Evolutionary conservation across 2,113 vertebrate genomes (phyloP), one percentile per base, ranked within the genome.

Genomic region (Loxodonta africana): DNA sequence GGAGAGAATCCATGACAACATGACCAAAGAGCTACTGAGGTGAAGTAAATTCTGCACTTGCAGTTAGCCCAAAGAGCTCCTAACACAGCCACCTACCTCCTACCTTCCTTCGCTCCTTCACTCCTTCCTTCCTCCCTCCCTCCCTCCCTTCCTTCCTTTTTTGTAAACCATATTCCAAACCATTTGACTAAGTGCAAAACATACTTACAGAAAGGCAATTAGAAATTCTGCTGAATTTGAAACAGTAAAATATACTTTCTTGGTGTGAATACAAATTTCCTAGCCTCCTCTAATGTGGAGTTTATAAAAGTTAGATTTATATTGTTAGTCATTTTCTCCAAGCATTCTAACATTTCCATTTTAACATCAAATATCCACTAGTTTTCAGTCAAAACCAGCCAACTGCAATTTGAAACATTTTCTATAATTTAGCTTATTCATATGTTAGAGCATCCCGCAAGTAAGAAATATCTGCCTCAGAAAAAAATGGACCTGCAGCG

Each of bases 341-440:
- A 63, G 51, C 37, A 94, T 81, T 77, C 51, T 95, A 92, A 85
- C 44, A 92, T 82, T 97, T 97, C 46, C 74, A 84, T 63, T 97
- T 90, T 37, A 95, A 65, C 80, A 91, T 76, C 74, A 95, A 88
- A 80, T 92, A 97, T 53, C 90, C 69, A 57, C 33, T 69, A 26
- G 60, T 94, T 94, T 93, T 96, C 41, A 88, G 83, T 88, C 80
- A 94, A 96, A 96, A 67, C 83, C 88, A 97, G 77, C 84, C 80
- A 77, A 94, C 30, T 71, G 73, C 28, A 95, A 83, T 94, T 96
- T 96, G 89, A 96, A 85, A 95, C 69, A 92, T 87, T 97, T 94
- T 96, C 78, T 94, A 48, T 63, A 80, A 96, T 96, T 90, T 97
- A 86, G 37, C 33, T 91, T 63, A 96, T 93, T 96, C 88, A 94